Conservation (phyloP, 2,888 invertebrate species). For the Melipona beecheii region DNA sequence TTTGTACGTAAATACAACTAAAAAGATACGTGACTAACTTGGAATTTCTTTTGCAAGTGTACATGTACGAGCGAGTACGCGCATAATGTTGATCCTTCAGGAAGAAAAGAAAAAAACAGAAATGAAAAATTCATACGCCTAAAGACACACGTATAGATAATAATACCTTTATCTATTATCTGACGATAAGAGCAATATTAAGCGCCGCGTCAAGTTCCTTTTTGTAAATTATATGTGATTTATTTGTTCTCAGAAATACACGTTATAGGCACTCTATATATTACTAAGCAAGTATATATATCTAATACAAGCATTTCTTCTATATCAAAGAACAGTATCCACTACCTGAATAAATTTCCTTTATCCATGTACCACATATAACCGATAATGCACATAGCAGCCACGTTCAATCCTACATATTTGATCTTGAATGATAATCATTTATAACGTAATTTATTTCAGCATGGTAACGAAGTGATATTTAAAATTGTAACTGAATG, state of each 20-base stretch:
- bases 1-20: constrained; percentile 1
- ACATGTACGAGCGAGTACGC: constrained; percentile 32
- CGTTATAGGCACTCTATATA: constrained; percentile 65
- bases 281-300: constrained; percentile 51
- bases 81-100: constrained; percentile 29
- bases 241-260: constrained; percentile 69
- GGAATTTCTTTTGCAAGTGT: constrained; percentile 31
- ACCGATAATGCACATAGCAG: no score
- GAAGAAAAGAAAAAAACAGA: not conserved
- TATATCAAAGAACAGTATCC: constrained; percentile 4
- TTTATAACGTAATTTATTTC: no score
- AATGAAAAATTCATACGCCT: constrained; percentile 30
- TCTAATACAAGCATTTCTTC: constrained; percentile 35
- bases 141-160: constrained; percentile 43
- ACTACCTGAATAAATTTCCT: not conserved
- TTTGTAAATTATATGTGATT: constrained; percentile 69
- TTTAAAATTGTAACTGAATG: not conserved
- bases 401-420: not conserved
- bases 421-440: no score
- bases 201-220: constrained; percentile 67
- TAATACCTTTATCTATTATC: constrained; percentile 50
- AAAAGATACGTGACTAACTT: not conserved
- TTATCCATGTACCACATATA: not conserved
- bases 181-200: constrained; percentile 62
- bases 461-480: not conserved